These are phyloP conservation scores for Struthio camelus DNA, from an alignment of 2,113 vertebrate genomes.

Conservation along the genomic window DNA sequence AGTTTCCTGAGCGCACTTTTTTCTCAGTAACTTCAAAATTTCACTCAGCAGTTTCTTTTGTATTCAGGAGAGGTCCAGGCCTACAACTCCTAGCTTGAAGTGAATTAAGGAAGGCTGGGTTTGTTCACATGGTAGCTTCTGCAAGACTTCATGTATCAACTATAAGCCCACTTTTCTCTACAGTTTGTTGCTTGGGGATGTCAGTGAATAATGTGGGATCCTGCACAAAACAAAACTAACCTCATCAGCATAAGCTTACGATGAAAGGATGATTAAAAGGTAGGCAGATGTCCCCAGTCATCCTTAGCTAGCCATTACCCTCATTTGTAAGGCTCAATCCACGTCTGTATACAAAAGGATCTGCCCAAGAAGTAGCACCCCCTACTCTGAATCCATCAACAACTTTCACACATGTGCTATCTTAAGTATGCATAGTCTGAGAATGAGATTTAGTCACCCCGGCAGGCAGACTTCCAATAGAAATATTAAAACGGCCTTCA, in stretches of 20 bases:
- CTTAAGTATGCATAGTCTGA: not conserved
- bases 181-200: not conserved
- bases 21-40: not conserved
- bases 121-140: too few relatives aligned
- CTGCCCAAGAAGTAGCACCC: not conserved
- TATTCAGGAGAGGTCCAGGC: not conserved
- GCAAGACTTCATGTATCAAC: not conserved
- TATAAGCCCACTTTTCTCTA: not conserved
- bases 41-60: not conserved
- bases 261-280: not conserved
- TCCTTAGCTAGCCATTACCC: not conserved
- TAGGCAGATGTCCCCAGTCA: not conserved
- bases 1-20: not conserved
- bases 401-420: not conserved
- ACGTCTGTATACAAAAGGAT: not conserved
- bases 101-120: not conserved
- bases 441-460: not conserved
- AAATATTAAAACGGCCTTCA: slow-evolving; percentile 11
- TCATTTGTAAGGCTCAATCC: not conserved
- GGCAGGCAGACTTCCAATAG: slow-evolving; percentile 3
- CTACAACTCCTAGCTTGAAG: not conserved
- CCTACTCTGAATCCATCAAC: not conserved
- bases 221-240: not conserved
- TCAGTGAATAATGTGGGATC: not conserved
- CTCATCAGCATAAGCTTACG: not conserved